Evolutionary conservation across 1,140 invertebrate species (phyloP).

Genomic region (Lucilia sericata): DNA sequence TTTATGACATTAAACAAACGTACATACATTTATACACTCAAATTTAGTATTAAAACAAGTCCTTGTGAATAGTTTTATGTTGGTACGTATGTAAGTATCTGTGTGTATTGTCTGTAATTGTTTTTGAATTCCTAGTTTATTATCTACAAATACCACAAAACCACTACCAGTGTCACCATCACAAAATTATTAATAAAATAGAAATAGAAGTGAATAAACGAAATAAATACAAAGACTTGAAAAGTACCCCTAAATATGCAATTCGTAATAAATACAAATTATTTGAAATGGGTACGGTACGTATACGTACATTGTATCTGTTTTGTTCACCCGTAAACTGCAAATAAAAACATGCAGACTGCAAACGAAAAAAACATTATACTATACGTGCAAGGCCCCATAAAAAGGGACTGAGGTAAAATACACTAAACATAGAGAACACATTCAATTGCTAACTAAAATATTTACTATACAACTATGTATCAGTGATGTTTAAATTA

Average conservation of each 20-base stretch:
- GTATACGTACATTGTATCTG: no score
- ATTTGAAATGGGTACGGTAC: slow-evolving; percentile 8
- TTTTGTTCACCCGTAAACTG: no score
- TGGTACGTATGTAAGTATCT: no score
- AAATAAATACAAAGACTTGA: background rate
- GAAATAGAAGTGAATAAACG: background rate
- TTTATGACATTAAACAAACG: slow-evolving; percentile 58
- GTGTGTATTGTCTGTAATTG: background rate
- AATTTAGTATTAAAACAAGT: slow-evolving; percentile 46
- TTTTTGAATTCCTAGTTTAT: slow-evolving; percentile 44
- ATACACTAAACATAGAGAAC: no score
- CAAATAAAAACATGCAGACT: no score
- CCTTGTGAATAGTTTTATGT: no score
- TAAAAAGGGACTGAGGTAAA: no score
- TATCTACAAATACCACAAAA: slow-evolving; percentile 22
- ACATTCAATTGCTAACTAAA: no score
- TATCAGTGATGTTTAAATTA: no score
- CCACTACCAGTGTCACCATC: slow-evolving; percentile 8
- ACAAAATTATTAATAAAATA: slow-evolving; percentile 5
- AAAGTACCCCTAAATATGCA: background rate
- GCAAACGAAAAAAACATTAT: no score
- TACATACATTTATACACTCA: slow-evolving; percentile 47
- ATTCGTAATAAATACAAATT: background rate
- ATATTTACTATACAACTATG: no score
- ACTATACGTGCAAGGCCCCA: no score